A percentile compares a stretch with the other conserved stretches of the same genome.
phyloP scores from a whole-genome alignment of 2,797 vertebrate species.

The Enteromius radiatus region DNA sequence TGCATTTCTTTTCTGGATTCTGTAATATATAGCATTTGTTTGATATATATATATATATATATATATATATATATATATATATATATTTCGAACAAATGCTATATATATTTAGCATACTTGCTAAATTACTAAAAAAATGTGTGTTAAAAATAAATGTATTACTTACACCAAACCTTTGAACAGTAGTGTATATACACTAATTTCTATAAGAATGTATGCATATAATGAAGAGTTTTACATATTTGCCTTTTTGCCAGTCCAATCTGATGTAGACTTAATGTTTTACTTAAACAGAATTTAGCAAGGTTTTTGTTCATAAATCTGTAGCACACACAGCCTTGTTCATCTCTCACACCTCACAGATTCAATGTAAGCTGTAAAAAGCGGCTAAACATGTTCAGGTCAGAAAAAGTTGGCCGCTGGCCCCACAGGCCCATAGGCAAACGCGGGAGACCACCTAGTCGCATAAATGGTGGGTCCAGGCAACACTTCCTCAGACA shows the following conservation, averaged over 20 bases:
- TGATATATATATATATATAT: not conserved
- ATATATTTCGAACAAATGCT: no score
- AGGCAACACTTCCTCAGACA: constrained; percentile 86
- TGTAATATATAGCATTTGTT: not conserved
- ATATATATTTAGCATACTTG: not conserved
- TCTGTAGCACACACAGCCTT: not conserved
- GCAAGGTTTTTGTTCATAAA: not conserved
- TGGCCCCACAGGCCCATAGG: constrained; percentile 86
- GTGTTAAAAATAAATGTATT: not conserved
- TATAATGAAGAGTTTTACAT: not conserved
- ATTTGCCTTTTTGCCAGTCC: not conserved
- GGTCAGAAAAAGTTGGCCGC: constrained; percentile 77
- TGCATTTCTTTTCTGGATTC: not conserved
- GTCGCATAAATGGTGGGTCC: constrained; percentile 80
- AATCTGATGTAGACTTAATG: not conserved
- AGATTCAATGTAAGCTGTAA: constrained; percentile 91
- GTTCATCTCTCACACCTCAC: not conserved
- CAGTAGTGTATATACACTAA: not conserved
- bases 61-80: no score
- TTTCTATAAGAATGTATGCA: not conserved
- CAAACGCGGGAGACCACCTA: constrained; percentile 84
- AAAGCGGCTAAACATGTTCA: constrained; percentile 82
- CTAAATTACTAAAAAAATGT: not conserved
- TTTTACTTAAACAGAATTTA: not conserved
- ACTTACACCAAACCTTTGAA: not conserved